phyloP scores from a whole-genome alignment of 2,797 vertebrate species.

The Rhincodon typus region DNA sequence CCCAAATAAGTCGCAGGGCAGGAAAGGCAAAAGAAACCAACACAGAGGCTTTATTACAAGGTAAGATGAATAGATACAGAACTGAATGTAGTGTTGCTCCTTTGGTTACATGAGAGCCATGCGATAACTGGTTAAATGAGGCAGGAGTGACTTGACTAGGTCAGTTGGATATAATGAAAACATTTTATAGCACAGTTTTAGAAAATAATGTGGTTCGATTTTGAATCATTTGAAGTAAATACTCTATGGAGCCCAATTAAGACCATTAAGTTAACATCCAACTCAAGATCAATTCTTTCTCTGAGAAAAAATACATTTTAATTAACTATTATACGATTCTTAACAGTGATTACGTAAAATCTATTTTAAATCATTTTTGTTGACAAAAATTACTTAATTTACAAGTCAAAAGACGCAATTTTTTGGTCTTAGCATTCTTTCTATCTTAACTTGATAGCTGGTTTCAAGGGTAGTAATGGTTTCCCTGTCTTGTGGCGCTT shows the following conservation, averaged over 20 bases:
- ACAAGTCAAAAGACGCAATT: not conserved
- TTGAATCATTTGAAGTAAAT: not conserved
- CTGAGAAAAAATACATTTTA: not conserved
- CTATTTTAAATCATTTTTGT: slow-evolving; percentile 1
- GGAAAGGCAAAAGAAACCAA: not conserved
- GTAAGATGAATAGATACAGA: not conserved
- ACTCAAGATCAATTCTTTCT: not conserved
- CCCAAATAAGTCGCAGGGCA: too few species aligned
- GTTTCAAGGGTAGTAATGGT: not conserved
- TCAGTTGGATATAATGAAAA: not conserved
- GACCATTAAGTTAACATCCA: not conserved
- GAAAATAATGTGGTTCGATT: not conserved
- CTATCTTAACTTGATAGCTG: not conserved
- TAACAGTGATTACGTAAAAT: not conserved
- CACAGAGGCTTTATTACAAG: not conserved
- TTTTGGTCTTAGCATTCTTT: not conserved
- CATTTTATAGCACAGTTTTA: not conserved
- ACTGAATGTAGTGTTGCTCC: not conserved
- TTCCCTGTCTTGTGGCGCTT: not conserved
- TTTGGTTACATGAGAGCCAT: not conserved
- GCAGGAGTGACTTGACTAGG: not conserved
- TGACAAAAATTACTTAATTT: not conserved
- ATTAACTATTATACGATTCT: not conserved
- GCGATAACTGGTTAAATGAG: not conserved
- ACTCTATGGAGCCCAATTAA: not conserved